Percentiles rank a stretch among this genome's conserved stretches.
phyloP scores from a whole-genome alignment of 2,888 invertebrate species.

The Tuberolachnus salignus region DNA sequence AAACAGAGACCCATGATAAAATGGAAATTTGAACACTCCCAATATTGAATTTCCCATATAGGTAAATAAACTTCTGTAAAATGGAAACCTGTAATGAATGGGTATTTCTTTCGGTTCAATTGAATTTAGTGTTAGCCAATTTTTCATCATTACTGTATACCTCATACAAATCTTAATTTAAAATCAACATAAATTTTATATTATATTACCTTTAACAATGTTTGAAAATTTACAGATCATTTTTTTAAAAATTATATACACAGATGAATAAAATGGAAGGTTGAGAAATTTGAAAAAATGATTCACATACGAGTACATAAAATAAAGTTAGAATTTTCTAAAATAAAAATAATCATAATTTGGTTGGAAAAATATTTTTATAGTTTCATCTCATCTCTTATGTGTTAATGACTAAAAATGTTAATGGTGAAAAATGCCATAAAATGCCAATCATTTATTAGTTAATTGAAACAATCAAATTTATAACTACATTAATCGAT shows the following conservation, averaged over 20 bases:
- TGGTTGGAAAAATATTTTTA: not conserved
- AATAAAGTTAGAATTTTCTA: not conserved
- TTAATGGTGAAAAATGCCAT: no score
- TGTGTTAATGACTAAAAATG: not conserved
- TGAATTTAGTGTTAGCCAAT: no score
- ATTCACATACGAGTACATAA: not conserved
- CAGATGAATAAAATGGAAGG: not conserved
- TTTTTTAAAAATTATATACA: not conserved
- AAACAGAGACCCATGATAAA: no score
- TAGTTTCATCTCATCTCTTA: not conserved
- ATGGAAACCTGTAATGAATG: no score
- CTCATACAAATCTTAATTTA: not conserved
- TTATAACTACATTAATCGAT: constrained; percentile 36
- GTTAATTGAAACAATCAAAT: constrained; percentile 28
- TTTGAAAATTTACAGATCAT: constrained; percentile 15
- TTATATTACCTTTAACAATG: constrained; percentile 18
- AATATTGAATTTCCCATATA: no score
- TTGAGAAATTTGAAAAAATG: not conserved
- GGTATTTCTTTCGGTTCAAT: no score
- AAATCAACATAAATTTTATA: not conserved
- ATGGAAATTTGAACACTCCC: no score
- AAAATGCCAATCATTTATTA: constrained; percentile 28
- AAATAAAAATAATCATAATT: not conserved
- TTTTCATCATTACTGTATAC: no score
- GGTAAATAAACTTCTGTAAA: no score